Evolutionary conservation across 2,113 vertebrate genomes (phyloP).

Genomic region (Columbina picui): DNA sequence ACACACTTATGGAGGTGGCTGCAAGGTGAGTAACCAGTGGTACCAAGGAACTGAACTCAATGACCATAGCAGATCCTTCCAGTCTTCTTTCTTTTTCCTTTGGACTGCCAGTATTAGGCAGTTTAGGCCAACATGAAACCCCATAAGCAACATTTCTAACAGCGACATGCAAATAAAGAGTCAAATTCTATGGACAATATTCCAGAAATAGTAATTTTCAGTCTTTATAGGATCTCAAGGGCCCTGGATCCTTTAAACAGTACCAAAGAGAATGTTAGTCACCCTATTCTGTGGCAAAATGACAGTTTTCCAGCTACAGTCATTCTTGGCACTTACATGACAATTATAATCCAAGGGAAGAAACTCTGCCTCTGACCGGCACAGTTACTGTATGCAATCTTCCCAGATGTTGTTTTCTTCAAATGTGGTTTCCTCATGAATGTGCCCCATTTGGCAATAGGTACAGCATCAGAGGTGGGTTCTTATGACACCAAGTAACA

Average conservation of each 20-base stretch:
- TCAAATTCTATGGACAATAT: not conserved
- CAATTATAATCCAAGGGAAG: not conserved
- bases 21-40: not conserved
- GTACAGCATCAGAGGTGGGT: not conserved
- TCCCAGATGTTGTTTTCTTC: constrained; percentile 52
- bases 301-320: not conserved
- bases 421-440: not conserved
- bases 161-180: not conserved
- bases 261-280: not conserved
- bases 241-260: not conserved
- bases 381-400: constrained; percentile 16
- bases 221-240: not conserved
- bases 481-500: not conserved
- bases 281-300: not conserved
- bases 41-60: not conserved
- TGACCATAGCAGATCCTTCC: not conserved
- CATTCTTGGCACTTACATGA: not conserved
- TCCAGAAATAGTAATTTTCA: constrained; percentile 5
- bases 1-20: not conserved
- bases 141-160: not conserved
- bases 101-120: not conserved
- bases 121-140: not conserved
- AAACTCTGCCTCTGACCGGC: not conserved
- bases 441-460: not conserved
- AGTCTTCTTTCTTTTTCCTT: not conserved